Evolutionary conservation across 2,888 invertebrate species (phyloP).

Genomic region (Cremastinae sp.): DNA sequence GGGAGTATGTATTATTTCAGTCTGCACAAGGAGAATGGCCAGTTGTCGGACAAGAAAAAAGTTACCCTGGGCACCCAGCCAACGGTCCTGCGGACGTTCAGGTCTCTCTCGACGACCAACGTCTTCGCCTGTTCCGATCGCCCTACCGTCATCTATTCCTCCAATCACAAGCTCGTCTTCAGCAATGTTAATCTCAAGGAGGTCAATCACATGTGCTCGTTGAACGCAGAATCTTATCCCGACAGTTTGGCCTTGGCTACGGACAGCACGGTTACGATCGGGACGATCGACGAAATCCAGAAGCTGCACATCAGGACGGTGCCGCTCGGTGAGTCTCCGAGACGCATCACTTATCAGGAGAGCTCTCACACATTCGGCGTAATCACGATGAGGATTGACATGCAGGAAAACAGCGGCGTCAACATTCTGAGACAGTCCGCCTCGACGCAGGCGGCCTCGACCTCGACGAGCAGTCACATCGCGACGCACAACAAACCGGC

Average conservation of each 20-base stretch:
- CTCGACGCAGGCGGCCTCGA: conserved; percentile 88
- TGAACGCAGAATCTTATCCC: conserved; percentile 97
- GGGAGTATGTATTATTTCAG: conserved; percentile 98
- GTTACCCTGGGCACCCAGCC: conserved; percentile 99
- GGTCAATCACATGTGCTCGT: conserved; percentile 98
- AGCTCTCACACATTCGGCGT: conserved; percentile 96
- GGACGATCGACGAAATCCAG: conserved; percentile 99
- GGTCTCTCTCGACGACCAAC: conserved; percentile 94
- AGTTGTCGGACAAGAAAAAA: conserved; percentile 93
- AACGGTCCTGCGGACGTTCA: conserved; percentile 94
- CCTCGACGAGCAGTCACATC: conserved; percentile 82
- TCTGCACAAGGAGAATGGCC: conserved; percentile 88
- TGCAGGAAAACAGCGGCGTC: conserved; percentile 88
- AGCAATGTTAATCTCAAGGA: conserved; percentile 98
- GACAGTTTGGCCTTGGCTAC: conserved; percentile 95
- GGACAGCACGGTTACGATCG: conserved; percentile 94
- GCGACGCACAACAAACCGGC: conserved; percentile 79
- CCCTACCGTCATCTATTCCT: conserved; percentile 99
- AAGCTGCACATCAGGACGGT: conserved; percentile 98
- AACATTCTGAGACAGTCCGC: conserved; percentile 86
- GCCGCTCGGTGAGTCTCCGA: conserved; percentile 95
- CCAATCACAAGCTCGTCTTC: conserved; percentile 98
- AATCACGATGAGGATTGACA: conserved; percentile 93
- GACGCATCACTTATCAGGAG: conserved; percentile 97
- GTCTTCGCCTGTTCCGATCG: conserved; percentile 99